Base-by-base conservation (phyloP, 2,797 vertebrate species). In the Heteromormyrus szaboi region DNA sequence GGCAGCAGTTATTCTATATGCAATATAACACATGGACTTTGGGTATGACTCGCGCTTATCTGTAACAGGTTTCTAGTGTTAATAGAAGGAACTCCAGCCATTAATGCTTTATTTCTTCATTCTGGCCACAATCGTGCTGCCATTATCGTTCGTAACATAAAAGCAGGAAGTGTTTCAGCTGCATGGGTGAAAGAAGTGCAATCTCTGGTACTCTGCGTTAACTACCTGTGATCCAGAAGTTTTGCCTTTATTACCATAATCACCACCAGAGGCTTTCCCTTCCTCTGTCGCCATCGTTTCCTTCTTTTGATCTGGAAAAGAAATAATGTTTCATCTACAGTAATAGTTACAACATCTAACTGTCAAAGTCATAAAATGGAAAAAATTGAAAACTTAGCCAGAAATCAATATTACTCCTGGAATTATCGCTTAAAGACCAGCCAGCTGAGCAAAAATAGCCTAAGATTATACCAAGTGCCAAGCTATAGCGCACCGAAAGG, bases 271-370 rank as follows among this genome's bases (percentile, higher is more conserved):
- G 93, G 96, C 94, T 97, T 99, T 99, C 95, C 98, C 98, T 96
- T 97, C 98, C 96, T 99, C 98, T 90, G 97, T 96, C 96, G 98
- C 97, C 97, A 98, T 97, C 95, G 96, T 95, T 94, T 99, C 98
- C 96, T 98, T 98, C 97, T 97, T 98, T 93, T 97, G 97, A 97
- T 99, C 98, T 99, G 97, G 89, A 94, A 95, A 94, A 89, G 62
- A 89, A 51, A 85, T 65, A 86, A 76, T 44, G 84, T 72, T 86
- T 86, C 65, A 68, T 76, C 46, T 86, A 56, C 65, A 76, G n/a
- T 72, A 9, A 72, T 17, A 65, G 33, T 48, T 37, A 62, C 56
- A 85, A 17, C 83, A 48, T 68, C 76, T 85, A 50, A 84, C 37
- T 89, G 88, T 17, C 88, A 86, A 22, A 50, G 85, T 65, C 54